A percentile compares a stretch with the other conserved stretches of the same genome.
phyloP scores from a whole-genome alignment of 2,113 vertebrate genomes.

The Mandrillus leucophaeus region DNA sequence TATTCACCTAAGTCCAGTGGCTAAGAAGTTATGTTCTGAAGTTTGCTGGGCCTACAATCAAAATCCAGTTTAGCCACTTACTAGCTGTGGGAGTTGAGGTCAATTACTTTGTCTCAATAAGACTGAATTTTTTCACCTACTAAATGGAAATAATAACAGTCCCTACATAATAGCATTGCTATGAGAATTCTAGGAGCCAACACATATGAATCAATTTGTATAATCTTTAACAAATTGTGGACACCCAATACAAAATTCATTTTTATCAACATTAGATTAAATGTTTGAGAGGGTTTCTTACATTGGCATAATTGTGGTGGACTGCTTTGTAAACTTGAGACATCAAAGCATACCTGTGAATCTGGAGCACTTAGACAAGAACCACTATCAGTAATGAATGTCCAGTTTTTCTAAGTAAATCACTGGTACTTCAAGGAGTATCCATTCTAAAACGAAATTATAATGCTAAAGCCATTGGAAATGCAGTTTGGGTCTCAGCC shows the following conservation, averaged over 20 bases:
- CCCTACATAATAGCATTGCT: neutral
- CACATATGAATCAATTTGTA: neutral
- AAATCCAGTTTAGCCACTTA: neutral
- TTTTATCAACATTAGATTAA: neutral
- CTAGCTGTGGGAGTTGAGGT: neutral
- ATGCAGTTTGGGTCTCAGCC: neutral
- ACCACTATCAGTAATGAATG: neutral
- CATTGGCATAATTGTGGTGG: neutral
- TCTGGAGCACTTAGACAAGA: neutral
- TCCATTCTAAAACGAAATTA: neutral
- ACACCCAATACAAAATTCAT: neutral
- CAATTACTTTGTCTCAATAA: conserved; percentile 3
- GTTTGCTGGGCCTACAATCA: neutral
- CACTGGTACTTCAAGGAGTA: neutral
- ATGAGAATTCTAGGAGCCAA: neutral
- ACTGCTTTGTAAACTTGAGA: neutral
- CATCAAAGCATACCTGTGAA: neutral
- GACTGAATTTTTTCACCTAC: neutral
- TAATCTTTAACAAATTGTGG: neutral
- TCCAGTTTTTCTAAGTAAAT: neutral
- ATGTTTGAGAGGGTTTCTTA: neutral
- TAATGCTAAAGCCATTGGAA: neutral
- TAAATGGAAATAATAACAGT: neutral
- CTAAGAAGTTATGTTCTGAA: neutral
- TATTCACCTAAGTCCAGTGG: neutral